Evolutionary conservation across 2,797 vertebrate genomes (phyloP), one percentile per base, ranked within the genome.

Genomic region (Falco biarmicus): DNA sequence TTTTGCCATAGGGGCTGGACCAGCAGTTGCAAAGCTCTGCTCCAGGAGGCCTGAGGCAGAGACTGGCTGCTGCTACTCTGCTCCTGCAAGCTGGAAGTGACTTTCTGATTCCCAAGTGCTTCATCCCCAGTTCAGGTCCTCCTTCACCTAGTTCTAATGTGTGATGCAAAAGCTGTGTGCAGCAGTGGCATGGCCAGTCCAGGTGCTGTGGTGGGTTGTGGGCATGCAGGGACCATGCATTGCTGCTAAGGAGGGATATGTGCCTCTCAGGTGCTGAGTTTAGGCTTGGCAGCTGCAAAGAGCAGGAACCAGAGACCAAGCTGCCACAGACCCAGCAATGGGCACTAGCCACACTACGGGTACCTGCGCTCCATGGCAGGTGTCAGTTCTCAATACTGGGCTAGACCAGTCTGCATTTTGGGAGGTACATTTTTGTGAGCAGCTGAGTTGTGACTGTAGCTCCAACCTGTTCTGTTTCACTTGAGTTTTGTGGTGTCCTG

Each of bases 371-470:
- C 41, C 3, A 4, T n/a, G 31, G 34, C 45, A 68, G 31, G 61
- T 48, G 39, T 73, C 57, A 2, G 2, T 50, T 78, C 77, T 31
- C 77, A 41, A 0, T 5, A 5, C 24, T 1, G 1, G 48, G 25
- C 28, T 39, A 71, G 69, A 70, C 28, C 51, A 60, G 8, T 15
- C 48, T 68, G 37, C 24, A 7, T 51, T 53, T 74, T 2, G 4
- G n/a, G 54, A 87, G 19, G 28, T 47, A 13, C 21, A 9, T 75
- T 85, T 87, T 37, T 71, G 19, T 43, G 61, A 90, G 57, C 0
- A 4, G 41, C n/a, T 7, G 20, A 68, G 31, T 45, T 78, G 75
- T 73, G 83, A 34, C 10, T 25, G 32, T 53, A 82, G 47, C 74
- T 95, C 43, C 59, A 78, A 68, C 47, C 70, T 87, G 39, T 45